These are phyloP conservation scores for Excalfactoria chinensis DNA, from an alignment of 2,113 vertebrate species.

Conservation along the genomic window DNA sequence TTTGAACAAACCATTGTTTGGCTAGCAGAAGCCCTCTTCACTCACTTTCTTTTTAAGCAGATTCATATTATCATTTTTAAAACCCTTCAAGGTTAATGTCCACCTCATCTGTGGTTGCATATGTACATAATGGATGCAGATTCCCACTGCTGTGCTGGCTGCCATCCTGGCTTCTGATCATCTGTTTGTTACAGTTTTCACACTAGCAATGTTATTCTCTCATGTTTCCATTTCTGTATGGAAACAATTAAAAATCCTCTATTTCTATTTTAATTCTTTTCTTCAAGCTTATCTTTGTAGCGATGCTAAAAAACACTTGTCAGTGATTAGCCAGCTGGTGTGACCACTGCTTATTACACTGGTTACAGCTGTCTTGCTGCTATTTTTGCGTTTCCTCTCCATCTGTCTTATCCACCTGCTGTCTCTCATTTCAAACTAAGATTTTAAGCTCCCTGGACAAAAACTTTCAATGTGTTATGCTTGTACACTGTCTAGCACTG, in stretches of 20 bases:
- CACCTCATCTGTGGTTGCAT: background rate
- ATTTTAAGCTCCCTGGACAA: conserved; percentile 49
- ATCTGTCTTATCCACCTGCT: conserved; percentile 69
- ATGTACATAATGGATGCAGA: background rate
- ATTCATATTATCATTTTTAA: background rate
- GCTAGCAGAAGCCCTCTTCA: background rate
- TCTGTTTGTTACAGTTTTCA: background rate
- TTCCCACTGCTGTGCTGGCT: background rate
- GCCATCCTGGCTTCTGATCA: background rate
- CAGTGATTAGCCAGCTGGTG: conserved; percentile 65
- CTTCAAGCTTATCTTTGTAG: background rate
- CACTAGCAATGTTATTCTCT: background rate
- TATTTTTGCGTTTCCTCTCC: conserved; percentile 62
- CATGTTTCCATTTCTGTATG: background rate
- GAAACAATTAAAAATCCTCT: background rate
- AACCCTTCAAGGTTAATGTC: background rate
- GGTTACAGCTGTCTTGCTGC: conserved; percentile 61
- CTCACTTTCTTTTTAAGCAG: background rate
- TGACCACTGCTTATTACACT: conserved; percentile 52
- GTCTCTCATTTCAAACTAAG: conserved; percentile 56
- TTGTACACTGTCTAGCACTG: background rate
- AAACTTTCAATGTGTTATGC: conserved; percentile 41
- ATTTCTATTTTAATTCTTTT: conserved; percentile 44
- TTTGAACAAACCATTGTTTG: background rate
- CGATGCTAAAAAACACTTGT: conserved; percentile 32